A percentile compares a stretch with the other conserved stretches of the same genome.
These are phyloP conservation scores for Tethya wilhelma DNA, from an alignment of 37 sponge, comb jelly and placozoan species.

Conservation along the genomic window DNA sequence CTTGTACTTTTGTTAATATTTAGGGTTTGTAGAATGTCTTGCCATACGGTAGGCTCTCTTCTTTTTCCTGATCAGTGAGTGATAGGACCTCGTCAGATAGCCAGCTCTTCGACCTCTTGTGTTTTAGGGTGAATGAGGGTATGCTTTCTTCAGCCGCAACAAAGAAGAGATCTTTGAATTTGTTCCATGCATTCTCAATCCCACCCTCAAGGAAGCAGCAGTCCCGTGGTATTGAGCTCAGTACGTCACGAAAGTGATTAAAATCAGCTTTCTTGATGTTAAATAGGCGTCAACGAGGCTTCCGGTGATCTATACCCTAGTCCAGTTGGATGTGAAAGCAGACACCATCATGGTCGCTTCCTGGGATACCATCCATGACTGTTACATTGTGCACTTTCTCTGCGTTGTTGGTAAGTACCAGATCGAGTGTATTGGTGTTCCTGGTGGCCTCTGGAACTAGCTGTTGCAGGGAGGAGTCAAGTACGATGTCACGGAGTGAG, in stretches of 20 bases:
- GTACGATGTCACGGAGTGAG: not conserved
- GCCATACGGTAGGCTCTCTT: slow-evolving; percentile 13
- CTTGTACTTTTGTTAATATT: slow-evolving; percentile 7
- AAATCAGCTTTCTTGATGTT: slow-evolving; percentile 44
- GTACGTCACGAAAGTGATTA: not conserved
- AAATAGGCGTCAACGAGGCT: not conserved
- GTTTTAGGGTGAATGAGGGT: not conserved
- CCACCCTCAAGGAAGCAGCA: not conserved
- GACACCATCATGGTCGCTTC: slow-evolving; percentile 42
- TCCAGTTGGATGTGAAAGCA: slow-evolving; percentile 13
- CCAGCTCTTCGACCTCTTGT: not conserved
- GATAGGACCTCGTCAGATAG: not conserved
- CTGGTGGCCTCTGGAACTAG: not conserved
- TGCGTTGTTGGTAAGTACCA: not conserved
- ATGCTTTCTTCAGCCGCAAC: not conserved
- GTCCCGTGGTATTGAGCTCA: slow-evolving; percentile 29
- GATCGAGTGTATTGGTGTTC: not conserved
- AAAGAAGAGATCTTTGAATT: slow-evolving; percentile 23
- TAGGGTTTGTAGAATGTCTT: slow-evolving; percentile 9
- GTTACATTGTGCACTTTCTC: not conserved
- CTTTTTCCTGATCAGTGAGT: slow-evolving; percentile 16
- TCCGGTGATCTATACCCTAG: not conserved
- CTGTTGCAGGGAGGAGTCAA: not conserved
- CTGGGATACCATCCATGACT: slow-evolving; percentile 34
- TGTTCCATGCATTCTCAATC: slow-evolving; percentile 19